These are phyloP conservation scores for Anguilla obscura DNA, from an alignment of 2,797 vertebrate species.

Conservation along the genomic window DNA sequence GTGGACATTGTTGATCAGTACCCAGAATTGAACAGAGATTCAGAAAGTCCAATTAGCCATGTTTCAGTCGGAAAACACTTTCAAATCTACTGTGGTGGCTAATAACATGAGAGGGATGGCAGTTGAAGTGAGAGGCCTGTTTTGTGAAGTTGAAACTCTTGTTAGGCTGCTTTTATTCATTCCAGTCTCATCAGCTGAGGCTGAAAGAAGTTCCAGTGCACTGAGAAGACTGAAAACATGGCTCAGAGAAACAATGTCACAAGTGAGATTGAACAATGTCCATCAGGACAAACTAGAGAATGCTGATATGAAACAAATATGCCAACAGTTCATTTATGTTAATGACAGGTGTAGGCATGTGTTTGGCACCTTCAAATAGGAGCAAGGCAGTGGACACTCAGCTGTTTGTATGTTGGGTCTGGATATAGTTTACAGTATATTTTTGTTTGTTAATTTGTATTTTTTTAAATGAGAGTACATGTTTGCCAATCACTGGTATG, in stretches of 20 bases:
- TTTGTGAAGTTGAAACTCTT: slow-evolving; percentile 30
- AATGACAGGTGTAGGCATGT: slow-evolving; percentile 31
- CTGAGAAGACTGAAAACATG: slow-evolving; percentile 35
- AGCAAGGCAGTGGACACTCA: not conserved
- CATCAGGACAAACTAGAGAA: slow-evolving; percentile 33
- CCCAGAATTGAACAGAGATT: slow-evolving; percentile 27
- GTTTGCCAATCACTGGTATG: too few relatives aligned
- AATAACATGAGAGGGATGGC: slow-evolving; percentile 14
- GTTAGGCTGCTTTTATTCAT: slow-evolving; percentile 32
- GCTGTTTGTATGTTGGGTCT: slow-evolving; percentile 10
- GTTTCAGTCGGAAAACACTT: not conserved
- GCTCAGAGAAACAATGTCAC: slow-evolving; percentile 28
- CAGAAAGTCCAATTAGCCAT: slow-evolving; percentile 33
- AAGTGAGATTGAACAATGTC: slow-evolving; percentile 22
- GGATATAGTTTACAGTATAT: not conserved
- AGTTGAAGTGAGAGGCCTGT: slow-evolving; percentile 24
- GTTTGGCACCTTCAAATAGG: slow-evolving; percentile 29
- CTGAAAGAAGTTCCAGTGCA: slow-evolving; percentile 31
- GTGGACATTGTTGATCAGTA: slow-evolving; percentile 36
- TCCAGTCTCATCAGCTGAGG: slow-evolving; percentile 22
- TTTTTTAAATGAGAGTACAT: not conserved
- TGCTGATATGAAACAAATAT: slow-evolving; percentile 29
- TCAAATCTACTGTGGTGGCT: slow-evolving; percentile 29
- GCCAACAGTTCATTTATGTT: slow-evolving; percentile 32
- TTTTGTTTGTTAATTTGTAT: not conserved